Percentiles rank a stretch among this genome's conserved stretches.
phyloP scores from a whole-genome alignment of 1,140 invertebrate species.

The Bombus waltoni region DNA sequence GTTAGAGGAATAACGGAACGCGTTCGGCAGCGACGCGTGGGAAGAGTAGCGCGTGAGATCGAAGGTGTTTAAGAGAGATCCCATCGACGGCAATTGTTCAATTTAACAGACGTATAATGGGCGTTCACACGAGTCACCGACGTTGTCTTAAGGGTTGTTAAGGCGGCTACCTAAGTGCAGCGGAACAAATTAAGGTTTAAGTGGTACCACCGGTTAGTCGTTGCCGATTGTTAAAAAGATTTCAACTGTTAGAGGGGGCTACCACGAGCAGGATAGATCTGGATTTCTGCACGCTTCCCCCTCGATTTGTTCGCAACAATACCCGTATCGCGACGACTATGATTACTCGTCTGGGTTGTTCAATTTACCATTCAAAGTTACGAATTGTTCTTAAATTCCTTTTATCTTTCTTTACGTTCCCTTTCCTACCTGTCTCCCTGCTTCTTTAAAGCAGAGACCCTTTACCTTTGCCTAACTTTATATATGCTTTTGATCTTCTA shows the following conservation, averaged over 20 bases:
- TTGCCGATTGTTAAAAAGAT: conserved; percentile 38
- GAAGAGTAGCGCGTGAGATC: conserved; percentile 63
- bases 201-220: conserved; percentile 38
- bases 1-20: neutral
- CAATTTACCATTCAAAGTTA: neutral
- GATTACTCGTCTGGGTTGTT: neutral
- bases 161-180: conserved; percentile 53
- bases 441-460: neutral
- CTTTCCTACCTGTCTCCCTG: neutral
- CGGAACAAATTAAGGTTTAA: conserved; percentile 54
- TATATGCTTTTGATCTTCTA: neutral
- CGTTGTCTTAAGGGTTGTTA: conserved; percentile 67
- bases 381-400: neutral
- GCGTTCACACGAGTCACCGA: conserved; percentile 59
- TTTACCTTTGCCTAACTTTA: neutral
- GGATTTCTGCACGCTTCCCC: neutral
- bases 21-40: conserved; percentile 54
- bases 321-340: neutral
- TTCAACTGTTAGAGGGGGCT: neutral
- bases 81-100: conserved; percentile 72
- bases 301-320: neutral
- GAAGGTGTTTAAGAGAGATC: conserved; percentile 66
- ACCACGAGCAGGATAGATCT: neutral
- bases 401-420: neutral
- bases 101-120: conserved; percentile 65